Evolutionary conservation across 2,888 invertebrate genomes (phyloP), one percentile per base, ranked within the genome.

Genomic region (Pyrrhosoma nymphula): DNA sequence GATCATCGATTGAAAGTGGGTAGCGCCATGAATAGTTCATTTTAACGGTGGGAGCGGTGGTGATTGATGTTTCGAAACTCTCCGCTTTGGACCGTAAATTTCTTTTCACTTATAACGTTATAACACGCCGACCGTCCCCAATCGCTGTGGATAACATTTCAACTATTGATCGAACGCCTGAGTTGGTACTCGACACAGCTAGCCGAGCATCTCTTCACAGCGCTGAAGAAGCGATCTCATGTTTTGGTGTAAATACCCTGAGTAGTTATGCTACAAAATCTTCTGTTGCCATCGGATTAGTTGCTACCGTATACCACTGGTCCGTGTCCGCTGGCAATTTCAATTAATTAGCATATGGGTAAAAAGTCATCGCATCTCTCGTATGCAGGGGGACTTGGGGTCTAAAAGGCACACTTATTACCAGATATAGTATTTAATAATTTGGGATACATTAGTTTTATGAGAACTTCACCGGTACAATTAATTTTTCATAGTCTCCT

Each of bases 31-130:
- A 35, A 82, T 82, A 82, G 82, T 30, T 82, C 82, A 35, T 35
- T 1, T 82, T 82, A 35, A 14, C n/a, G 35, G 82, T 35, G 35
- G 82, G 35, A 82, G 82, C n/a, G 35, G 82, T 69, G 69, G n/a
- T 82, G 82, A 82, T 82, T 82, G 82, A 82, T 82, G 82, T 82
- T 82, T 82, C 26, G 82, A n/a, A 18, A 14, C 82, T 26, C 30
- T 12, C 2, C 30, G 30, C 35, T 82, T 82, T 35, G 82, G 82
- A 16, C 82, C 82, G 82, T 82, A 82, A 82, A 82, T 82, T 35
- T 82, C 35, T 35, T 82, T 82, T 35, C 30, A 82, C 82, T 82
- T 35, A 18, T 69, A 69, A 4, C 69, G 69, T 69, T 69, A 69
- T 30, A 82, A 82, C 82, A 18, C 82, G 26, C 30, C 16, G 82